phyloP scores from a whole-genome alignment of 2,888 invertebrate species.

The Elegia similella region DNA sequence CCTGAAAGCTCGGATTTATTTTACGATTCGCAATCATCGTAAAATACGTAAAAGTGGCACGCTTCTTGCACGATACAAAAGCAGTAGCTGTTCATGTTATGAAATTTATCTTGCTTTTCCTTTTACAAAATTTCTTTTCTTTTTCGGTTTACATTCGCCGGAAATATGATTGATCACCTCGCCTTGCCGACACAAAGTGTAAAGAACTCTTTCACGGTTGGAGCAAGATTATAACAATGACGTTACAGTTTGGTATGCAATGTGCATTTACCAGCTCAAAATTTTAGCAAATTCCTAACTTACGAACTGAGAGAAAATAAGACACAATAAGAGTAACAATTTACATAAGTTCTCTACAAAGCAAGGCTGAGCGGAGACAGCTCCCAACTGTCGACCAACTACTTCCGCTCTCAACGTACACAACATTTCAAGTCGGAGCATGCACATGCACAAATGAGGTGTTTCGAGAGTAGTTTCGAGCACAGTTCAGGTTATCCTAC shows the following conservation, averaged over 20 bases:
- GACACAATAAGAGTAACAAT: too few relatives aligned
- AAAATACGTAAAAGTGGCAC: neutral
- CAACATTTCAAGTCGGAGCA: neutral
- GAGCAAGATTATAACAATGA: too few relatives aligned
- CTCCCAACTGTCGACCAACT: neutral
- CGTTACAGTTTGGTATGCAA: too few relatives aligned
- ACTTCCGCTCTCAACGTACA: neutral
- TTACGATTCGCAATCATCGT: slow-evolving; percentile 4
- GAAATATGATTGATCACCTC: too few relatives aligned
- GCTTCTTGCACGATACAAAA: neutral
- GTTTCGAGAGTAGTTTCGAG: too few relatives aligned
- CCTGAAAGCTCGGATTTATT: neutral
- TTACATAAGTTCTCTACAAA: neutral
- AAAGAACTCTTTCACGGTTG: too few relatives aligned
- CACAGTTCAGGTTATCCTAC: too few relatives aligned
- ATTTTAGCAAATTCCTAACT: too few relatives aligned
- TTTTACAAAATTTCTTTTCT: neutral
- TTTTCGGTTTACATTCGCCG: too few relatives aligned
- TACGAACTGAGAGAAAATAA: too few relatives aligned
- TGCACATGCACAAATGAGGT: neutral
- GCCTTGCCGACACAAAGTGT: too few relatives aligned
- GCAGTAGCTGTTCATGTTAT: neutral
- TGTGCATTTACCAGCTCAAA: too few relatives aligned
- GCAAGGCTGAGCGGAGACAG: neutral
- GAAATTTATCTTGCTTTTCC: neutral